Conservation (phyloP, 2,797 vertebrate species). For the Meriones psammophilus region DNA sequence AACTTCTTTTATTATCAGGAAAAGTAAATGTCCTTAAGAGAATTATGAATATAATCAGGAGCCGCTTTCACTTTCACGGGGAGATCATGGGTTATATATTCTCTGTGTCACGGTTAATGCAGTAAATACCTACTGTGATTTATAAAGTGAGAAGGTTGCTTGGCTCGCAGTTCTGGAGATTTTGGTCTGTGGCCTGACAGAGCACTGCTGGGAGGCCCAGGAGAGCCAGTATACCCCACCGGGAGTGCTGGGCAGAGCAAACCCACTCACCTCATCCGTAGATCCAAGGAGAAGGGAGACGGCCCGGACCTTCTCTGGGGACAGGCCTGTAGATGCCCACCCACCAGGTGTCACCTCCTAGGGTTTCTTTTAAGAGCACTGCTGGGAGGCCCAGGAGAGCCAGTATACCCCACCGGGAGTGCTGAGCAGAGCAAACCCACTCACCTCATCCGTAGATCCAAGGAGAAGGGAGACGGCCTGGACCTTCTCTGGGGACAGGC, state of each 20-base stretch:
- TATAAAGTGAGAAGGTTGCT: neutral
- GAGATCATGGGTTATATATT: neutral
- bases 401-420: too few relatives aligned
- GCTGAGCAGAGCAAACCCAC: too few relatives aligned
- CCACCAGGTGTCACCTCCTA: neutral
- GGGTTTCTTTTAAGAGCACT: neutral
- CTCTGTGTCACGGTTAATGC: neutral
- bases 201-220: neutral
- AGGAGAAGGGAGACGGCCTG: too few relatives aligned
- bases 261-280: neutral
- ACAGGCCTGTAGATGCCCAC: too few relatives aligned
- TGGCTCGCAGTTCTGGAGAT: too few relatives aligned
- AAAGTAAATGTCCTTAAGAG: neutral
- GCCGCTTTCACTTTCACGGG: neutral
- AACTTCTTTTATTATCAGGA: neutral
- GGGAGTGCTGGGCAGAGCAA: too few relatives aligned
- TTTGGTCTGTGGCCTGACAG: neutral
- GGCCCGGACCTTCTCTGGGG: neutral
- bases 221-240: neutral
- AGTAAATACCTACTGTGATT: neutral
- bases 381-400: too few relatives aligned
- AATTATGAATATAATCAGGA: conserved; percentile 6
- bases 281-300: neutral
- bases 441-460: too few relatives aligned
- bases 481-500: neutral